A percentile compares a stretch with the other conserved stretches of the same genome.
phyloP scores from a whole-genome alignment of 2,113 vertebrate genomes.

The Morone chrysops region DNA sequence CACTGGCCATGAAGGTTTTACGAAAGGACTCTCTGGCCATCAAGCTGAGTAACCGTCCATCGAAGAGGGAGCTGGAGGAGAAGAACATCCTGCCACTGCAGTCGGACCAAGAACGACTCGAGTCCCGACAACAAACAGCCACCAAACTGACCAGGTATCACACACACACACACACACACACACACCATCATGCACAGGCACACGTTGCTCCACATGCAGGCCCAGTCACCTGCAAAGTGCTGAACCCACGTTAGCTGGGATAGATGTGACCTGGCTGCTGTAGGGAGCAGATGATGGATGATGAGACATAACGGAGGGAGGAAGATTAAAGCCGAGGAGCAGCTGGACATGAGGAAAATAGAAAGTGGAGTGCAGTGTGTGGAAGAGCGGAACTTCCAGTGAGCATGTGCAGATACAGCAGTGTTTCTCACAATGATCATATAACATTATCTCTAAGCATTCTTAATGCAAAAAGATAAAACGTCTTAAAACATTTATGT shows the following conservation, averaged over 20 bases:
- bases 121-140: slow-evolving; percentile 94
- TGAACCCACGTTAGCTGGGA: slow-evolving; percentile 8
- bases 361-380: not conserved
- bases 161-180: too few species aligned
- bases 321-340: slow-evolving; percentile 13
- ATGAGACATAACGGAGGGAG: slow-evolving; percentile 10
- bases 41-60: slow-evolving; percentile 97
- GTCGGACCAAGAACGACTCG: slow-evolving; percentile 92
- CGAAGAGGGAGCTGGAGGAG: slow-evolving; percentile 94
- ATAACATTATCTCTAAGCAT: not conserved
- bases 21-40: slow-evolving; percentile 98
- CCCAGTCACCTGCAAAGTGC: not conserved
- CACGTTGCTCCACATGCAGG: not conserved
- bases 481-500: too few species aligned
- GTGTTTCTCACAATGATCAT: not conserved
- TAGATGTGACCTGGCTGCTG: slow-evolving; percentile 19
- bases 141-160: slow-evolving; percentile 95
- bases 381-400: not conserved
- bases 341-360: not conserved
- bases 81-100: slow-evolving; percentile 98
- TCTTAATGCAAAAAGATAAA: not conserved
- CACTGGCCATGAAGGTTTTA: slow-evolving; percentile 94
- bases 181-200: too few species aligned
- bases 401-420: not conserved
- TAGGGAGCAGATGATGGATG: slow-evolving; percentile 44